phyloP scores from a whole-genome alignment of 2,113 vertebrate genomes.

The Saguinus imperator region DNA sequence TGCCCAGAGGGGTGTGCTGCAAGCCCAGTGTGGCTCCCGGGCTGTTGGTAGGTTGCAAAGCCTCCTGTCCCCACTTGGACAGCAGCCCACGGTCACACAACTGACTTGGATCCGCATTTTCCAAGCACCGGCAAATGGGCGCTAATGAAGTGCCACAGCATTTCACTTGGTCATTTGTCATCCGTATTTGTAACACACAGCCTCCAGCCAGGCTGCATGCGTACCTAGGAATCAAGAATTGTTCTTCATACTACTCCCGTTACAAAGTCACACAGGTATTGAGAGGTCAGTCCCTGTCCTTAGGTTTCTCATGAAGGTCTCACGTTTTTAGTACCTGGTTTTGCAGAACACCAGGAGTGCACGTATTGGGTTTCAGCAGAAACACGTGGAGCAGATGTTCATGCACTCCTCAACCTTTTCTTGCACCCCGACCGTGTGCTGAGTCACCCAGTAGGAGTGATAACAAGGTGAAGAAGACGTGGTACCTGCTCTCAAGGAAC shows the following conservation, averaged over 20 bases:
- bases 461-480: rapidly evolving
- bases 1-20: not conserved
- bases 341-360: not conserved
- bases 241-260: not conserved
- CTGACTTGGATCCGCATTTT: not conserved
- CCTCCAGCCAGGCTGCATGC: not conserved
- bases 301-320: too few relatives aligned
- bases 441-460: not conserved
- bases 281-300: too few relatives aligned
- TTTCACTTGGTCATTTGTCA: rapidly evolving
- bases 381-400: not conserved
- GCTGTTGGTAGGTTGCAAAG: not conserved
- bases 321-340: not conserved
- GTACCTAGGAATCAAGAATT: rapidly evolving
- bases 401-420: too few relatives aligned
- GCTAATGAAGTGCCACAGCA: rapidly evolving
- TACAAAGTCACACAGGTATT: rapidly evolving
- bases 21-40: not conserved
- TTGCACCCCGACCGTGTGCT: not conserved
- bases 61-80: not conserved
- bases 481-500: not conserved
- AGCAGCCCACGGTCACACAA: not conserved
- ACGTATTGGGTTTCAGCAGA: not conserved
- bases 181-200: too few relatives aligned
- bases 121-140: not conserved